These are phyloP conservation scores for Gymnoscopelus microlampas DNA, from an alignment of 2,797 vertebrate genomes.

Conservation along the genomic window DNA sequence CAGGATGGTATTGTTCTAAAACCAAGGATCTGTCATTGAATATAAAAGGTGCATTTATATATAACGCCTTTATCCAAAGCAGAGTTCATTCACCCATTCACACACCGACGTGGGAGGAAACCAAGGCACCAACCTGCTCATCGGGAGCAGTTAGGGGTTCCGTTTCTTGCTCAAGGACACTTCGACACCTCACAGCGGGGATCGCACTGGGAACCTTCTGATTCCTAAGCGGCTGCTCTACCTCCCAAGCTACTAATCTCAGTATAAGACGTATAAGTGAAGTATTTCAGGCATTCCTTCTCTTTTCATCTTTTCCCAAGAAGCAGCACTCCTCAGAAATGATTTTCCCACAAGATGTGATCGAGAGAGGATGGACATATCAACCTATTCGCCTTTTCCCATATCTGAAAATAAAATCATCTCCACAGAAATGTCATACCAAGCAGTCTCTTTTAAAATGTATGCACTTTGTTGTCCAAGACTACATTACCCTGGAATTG, in stretches of 20 bases:
- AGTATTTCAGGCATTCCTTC: not conserved
- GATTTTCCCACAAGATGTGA: not conserved
- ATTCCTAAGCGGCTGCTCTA: no score
- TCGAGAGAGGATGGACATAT: conserved; percentile 9
- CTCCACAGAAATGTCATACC: conserved; percentile 24
- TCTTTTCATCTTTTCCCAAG: not conserved
- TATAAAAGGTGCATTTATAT: no score
- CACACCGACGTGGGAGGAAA: no score
- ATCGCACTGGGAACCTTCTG: no score
- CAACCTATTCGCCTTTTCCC: conserved; percentile 26
- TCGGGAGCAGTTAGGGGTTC: no score
- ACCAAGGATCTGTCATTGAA: no score
- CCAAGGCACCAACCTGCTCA: no score
- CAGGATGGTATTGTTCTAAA: no score
- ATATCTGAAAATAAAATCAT: conserved; percentile 59
- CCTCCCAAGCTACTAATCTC: not conserved
- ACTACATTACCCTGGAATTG: not conserved
- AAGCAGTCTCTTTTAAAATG: conserved; percentile 36
- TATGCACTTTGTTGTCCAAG: conserved; percentile 25
- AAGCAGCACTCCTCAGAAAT: not conserved
- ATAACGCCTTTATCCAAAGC: no score
- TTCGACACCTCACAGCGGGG: no score
- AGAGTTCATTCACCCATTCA: no score
- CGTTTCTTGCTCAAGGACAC: no score
- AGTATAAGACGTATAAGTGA: not conserved